These are phyloP conservation scores for Epizoanthus ramosus DNA, from an alignment of 92 coral and sea anemone species.

Conservation along the genomic window DNA sequence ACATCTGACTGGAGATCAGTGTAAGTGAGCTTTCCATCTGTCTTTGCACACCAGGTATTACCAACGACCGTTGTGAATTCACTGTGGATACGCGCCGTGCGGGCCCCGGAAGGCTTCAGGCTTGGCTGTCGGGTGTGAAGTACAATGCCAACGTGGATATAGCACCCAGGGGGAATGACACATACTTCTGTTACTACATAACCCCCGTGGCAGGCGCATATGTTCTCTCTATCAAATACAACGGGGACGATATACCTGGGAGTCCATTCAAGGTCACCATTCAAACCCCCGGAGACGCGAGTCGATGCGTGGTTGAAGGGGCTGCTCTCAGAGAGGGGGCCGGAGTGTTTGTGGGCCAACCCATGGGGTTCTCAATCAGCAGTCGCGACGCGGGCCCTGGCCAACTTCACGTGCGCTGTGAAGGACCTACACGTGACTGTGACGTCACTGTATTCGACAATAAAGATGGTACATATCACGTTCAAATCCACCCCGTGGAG, in stretches of 20 bases:
- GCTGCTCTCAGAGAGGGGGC: constrained; percentile 61
- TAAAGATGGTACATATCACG: constrained; percentile 87
- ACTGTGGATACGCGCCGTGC: constrained; percentile 73
- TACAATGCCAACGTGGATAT: constrained; percentile 86
- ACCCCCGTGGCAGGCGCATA: constrained; percentile 88
- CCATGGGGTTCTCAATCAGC: constrained; percentile 84
- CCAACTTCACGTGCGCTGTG: constrained; percentile 88
- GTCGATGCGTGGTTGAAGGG: constrained; percentile 55
- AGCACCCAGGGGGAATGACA: constrained; percentile 64
- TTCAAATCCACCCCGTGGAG: constrained; percentile 88
- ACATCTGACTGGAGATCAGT: neutral
- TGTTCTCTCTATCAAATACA: constrained; percentile 78
- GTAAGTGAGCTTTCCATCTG: neutral
- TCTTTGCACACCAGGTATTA: constrained; percentile 55
- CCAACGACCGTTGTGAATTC: constrained; percentile 84
- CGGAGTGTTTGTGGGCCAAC: constrained; percentile 73
- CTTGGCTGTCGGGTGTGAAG: constrained; percentile 76
- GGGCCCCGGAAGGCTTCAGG: constrained; percentile 82
- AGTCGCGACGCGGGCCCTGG: constrained; percentile 92
- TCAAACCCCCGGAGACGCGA: constrained; percentile 61
- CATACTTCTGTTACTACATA: constrained; percentile 83
- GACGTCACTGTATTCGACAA: constrained; percentile 93
- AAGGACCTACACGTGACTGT: constrained; percentile 92
- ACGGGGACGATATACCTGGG: constrained; percentile 79
- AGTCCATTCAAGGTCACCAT: constrained; percentile 94